Conservation (phyloP, 2,113 vertebrate species). For the Colistium nudipinnis region DNA sequence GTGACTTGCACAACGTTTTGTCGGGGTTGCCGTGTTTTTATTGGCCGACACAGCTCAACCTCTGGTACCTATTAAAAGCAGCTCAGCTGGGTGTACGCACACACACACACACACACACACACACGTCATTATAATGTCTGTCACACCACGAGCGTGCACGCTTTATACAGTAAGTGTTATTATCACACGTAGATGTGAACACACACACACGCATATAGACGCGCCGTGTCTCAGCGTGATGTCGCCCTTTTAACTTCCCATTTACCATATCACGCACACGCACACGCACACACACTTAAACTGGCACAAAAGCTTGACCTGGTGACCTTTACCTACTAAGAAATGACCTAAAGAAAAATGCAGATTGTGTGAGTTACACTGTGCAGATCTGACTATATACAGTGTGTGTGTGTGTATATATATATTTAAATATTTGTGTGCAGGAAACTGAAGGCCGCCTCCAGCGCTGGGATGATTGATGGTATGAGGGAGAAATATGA, state of each 20-base stretch:
- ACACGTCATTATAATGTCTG: slow-evolving; percentile 16
- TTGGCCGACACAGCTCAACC: slow-evolving; percentile 70
- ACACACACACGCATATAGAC: slow-evolving; percentile 18
- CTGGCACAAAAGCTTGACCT: too few species aligned
- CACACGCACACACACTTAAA: neutral
- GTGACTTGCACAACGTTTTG: slow-evolving; percentile 65
- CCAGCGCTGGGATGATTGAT: neutral
- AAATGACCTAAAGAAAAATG: too few species aligned
- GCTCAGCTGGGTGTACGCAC: slow-evolving; percentile 24
- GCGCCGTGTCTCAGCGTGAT: slow-evolving; percentile 20
- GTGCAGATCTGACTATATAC: neutral
- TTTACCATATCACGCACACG: too few species aligned
- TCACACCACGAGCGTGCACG: slow-evolving; percentile 7
- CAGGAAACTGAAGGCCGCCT: too few species aligned
- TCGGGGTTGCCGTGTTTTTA: slow-evolving; percentile 71
- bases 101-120: neutral
- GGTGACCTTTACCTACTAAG: too few species aligned
- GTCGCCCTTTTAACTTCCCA: too few species aligned
- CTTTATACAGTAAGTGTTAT: neutral
- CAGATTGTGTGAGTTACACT: neutral
- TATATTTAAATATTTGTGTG: too few species aligned
- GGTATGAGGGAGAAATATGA: slow-evolving; percentile 13
- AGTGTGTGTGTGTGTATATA: too few species aligned
- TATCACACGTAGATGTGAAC: neutral
- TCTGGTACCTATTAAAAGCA: slow-evolving; percentile 78